Base-by-base conservation (phyloP, 2,888 invertebrate species). In the Drosophila demipolita region DNA sequence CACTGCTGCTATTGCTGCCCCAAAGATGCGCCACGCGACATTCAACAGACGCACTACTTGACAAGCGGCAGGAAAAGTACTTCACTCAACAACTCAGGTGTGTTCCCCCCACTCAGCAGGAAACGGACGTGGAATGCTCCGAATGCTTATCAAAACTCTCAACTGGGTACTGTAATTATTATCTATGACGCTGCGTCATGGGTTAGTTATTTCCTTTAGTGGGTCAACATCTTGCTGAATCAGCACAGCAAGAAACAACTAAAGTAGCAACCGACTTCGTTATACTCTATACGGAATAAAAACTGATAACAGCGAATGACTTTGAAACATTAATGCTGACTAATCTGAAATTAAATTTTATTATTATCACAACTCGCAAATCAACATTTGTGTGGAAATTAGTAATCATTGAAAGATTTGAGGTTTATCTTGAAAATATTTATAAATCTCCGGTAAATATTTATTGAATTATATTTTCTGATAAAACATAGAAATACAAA, bases 201-300 rank as follows among this genome's bases (percentile, higher is more conserved):
- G 29, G 67, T 54, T 70, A 65, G 83, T 67, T 63, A 84, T 78
- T 84, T 88, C 73, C 83, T 65, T 74, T 71, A 82, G 65, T 79
- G 68, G 66, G 63, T 71, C 72, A 68, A 49, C 26, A 55, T n/a
- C 42, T 12, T 38, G 1, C 55, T 78, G 78, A 78, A 61, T 78
- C 70, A 78, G 54, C 49, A n/a, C 23, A 12, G 3, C 1, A 0
- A 59, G 40, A 32, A 26, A 4, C 11, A 9, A 11, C 20, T 17
- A 3, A n/a, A 17, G 17, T 6, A 8, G 2, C 17, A 6, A 40
- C 29, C 57, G 57, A 57, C 57, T 32, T 20, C 9, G 1, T 0
- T 8, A 23, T 57, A 42, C 57, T 32, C 57, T 57, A 4, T 17
- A 9, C 26, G 4, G 17, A 49, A 17, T 5, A 3, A 9, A 26